Conservation (phyloP, 2,797 vertebrate genomes). For the Argentina silus region DNA sequence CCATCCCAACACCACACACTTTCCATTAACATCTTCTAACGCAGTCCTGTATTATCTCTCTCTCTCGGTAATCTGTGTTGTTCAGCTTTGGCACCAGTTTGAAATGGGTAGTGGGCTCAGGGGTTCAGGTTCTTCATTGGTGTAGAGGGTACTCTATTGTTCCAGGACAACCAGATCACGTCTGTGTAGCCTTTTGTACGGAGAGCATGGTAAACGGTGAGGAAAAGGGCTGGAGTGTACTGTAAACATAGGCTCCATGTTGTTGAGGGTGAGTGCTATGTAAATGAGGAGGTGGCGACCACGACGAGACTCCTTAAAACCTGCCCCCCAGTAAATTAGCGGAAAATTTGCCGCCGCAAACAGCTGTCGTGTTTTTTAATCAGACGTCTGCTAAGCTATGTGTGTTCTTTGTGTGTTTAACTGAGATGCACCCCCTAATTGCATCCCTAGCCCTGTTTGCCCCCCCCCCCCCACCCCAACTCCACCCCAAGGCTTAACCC, state of each 20-base stretch:
- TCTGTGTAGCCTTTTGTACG: neutral
- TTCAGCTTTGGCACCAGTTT: no score
- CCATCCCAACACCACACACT: conserved; percentile 11
- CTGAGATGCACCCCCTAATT: conserved; percentile 58
- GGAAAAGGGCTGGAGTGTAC: neutral
- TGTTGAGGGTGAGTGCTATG: conserved; percentile 55
- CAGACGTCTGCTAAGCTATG: conserved; percentile 66
- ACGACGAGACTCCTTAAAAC: conserved; percentile 62
- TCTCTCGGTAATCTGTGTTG: no score
- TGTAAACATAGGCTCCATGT: neutral
- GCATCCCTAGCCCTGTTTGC: conserved; percentile 53
- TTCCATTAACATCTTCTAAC: conserved; percentile 27
- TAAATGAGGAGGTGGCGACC: conserved; percentile 60
- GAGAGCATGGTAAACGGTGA: neutral
- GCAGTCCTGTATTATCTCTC: no score
- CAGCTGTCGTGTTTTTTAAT: conserved; percentile 79
- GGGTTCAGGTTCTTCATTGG: no score
- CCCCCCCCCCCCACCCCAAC: conserved; percentile 11
- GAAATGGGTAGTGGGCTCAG: no score
- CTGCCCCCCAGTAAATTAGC: conserved; percentile 67
- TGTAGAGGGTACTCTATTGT: no score
- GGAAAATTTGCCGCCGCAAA: conserved; percentile 70
- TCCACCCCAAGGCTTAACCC: conserved; percentile 54
- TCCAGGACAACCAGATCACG: neutral
- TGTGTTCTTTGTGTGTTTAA: conserved; percentile 59